Evolutionary conservation across 2,888 invertebrate species (phyloP).

Genomic region (Diploptera punctata): DNA sequence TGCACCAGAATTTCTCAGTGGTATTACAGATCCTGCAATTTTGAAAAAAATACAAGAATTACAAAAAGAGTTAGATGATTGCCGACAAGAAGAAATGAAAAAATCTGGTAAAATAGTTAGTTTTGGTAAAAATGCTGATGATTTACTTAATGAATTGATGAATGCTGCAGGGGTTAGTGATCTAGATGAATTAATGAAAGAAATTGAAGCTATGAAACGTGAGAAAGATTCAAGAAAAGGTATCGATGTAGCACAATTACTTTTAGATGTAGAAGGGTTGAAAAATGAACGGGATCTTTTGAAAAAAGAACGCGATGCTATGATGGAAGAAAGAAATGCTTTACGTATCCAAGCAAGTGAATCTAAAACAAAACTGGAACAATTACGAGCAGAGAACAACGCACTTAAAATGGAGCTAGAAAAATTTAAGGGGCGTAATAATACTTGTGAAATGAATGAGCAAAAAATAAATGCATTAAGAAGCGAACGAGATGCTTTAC

Average conservation of each 20-base stretch:
- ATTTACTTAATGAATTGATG: neutral
- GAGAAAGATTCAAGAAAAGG: conserved; percentile 60
- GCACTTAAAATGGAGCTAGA: neutral
- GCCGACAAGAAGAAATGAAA: too few species aligned
- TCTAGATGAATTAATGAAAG: neutral
- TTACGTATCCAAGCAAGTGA: conserved; percentile 59
- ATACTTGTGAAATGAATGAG: neutral
- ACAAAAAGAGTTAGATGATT: too few species aligned
- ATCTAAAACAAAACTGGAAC: conserved; percentile 26
- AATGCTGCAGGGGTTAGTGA: neutral
- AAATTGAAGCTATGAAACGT: conserved; percentile 53
- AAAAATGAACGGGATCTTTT: too few species aligned
- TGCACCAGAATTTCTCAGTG: too few species aligned
- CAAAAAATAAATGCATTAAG: conserved; percentile 56
- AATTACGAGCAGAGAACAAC: neutral
- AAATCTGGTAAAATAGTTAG: too few species aligned
- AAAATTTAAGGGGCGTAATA: neutral
- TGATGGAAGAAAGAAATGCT: conserved; percentile 53
- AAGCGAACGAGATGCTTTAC: conserved; percentile 57
- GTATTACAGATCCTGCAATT: too few species aligned
- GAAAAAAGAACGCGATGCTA: neutral
- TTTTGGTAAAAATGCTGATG: neutral
- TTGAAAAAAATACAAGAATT: too few species aligned
- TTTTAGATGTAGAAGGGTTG: conserved; percentile 28
- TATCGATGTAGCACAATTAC: too few species aligned